A percentile compares a stretch with the other conserved stretches of the same genome.
phyloP scores from a whole-genome alignment of 2,888 invertebrate genomes.

The Apocheima hispidaria region DNA sequence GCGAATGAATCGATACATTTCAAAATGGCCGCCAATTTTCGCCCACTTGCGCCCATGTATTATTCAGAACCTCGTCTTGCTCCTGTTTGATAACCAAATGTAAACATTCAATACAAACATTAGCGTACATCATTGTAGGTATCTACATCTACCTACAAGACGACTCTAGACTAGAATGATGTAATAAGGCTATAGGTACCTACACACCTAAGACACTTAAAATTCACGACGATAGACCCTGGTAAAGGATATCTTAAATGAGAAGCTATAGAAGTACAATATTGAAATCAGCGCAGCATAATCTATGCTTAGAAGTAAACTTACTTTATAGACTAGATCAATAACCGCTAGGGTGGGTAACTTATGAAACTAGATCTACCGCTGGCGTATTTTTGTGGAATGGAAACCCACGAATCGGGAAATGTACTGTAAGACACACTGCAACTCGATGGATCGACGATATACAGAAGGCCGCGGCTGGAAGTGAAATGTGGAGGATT shows the following conservation, averaged over 20 bases:
- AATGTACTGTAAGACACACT: not conserved
- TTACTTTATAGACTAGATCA: not conserved
- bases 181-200: not conserved
- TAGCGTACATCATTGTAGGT: constrained; percentile 6
- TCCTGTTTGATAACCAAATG: constrained; percentile 44
- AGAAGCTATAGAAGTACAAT: not conserved
- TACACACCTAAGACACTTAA: not conserved
- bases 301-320: not conserved
- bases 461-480: not conserved
- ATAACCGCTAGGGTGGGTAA: not conserved
- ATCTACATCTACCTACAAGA: not conserved
- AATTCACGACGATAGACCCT: not conserved
- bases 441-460: not conserved
- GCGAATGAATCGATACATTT: constrained; percentile 68
- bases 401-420: not conserved
- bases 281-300: not conserved
- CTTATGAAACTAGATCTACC: no score
- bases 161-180: constrained; percentile 5
- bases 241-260: not conserved
- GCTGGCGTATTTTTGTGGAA: not conserved
- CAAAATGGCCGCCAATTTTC: constrained; percentile 74
- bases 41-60: constrained; percentile 67
- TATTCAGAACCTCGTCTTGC: constrained; percentile 52
- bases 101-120: constrained; percentile 26
- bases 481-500: not conserved